These are phyloP conservation scores for Drosophila paulistorum DNA, from an alignment of 1,140 invertebrate species.

Conservation along the genomic window DNA sequence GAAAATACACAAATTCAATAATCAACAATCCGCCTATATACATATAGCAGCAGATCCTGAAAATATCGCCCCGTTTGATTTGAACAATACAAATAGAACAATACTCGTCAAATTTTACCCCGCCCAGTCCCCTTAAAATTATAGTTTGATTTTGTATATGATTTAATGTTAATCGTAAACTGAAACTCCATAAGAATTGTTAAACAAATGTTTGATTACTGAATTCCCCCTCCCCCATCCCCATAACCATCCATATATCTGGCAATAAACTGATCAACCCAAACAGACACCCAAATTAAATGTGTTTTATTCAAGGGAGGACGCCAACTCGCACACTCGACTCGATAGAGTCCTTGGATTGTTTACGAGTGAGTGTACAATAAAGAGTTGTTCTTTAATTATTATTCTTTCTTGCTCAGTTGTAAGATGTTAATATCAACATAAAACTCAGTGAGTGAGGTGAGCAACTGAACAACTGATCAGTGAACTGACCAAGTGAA, in stretches of 20 bases:
- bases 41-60: not conserved
- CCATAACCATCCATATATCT: not conserved
- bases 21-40: not conserved
- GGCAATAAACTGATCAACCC: constrained; percentile 5
- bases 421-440: too few species aligned
- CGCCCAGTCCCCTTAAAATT: not conserved
- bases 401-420: too few species aligned
- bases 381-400: too few species aligned
- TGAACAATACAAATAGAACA: not conserved
- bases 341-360: too few species aligned
- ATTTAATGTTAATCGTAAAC: not conserved
- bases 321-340: too few species aligned
- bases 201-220: not conserved
- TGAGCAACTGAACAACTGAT: too few species aligned
- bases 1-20: not conserved
- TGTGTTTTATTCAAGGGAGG: not conserved
- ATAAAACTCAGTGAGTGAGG: too few species aligned
- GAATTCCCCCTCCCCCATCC: not conserved
- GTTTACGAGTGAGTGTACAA: too few species aligned
- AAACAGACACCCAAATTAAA: not conserved
- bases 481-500: too few species aligned
- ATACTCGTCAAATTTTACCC: not conserved
- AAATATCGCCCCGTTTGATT: not conserved
- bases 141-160: not conserved
- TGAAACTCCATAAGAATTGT: not conserved